phyloP scores from a whole-genome alignment of 92 coral and sea anemone genomes.

The Epizoanthus scotinus region DNA sequence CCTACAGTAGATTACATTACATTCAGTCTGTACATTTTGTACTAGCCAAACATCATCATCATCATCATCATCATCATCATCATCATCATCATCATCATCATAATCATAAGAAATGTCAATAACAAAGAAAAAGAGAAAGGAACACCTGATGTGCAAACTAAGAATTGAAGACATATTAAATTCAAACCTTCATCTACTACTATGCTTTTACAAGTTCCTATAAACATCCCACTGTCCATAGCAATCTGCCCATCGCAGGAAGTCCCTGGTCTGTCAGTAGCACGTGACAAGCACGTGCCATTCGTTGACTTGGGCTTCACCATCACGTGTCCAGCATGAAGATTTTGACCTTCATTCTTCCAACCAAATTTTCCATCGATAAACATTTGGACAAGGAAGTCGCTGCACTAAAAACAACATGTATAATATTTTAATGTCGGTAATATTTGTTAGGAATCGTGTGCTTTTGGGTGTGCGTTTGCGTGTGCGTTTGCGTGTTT shows the following conservation, averaged over 20 bases:
- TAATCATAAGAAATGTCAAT: too few species aligned
- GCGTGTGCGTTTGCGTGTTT: too few species aligned
- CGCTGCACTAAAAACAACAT: constrained; percentile 8
- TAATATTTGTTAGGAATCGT: too few species aligned
- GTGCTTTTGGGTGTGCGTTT: too few species aligned
- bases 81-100: too few species aligned
- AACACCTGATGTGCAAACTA: too few species aligned
- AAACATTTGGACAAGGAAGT: constrained; percentile 34
- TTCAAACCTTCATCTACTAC: constrained; percentile 16
- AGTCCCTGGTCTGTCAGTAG: background rate
- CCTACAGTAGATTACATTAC: background rate
- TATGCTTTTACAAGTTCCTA: constrained; percentile 11
- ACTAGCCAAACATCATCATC: too few species aligned
- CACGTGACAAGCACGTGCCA: background rate
- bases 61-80: too few species aligned
- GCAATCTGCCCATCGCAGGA: constrained; percentile 18
- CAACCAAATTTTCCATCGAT: constrained; percentile 29
- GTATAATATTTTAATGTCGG: too few species aligned
- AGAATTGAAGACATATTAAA: background rate
- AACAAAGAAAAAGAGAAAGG: too few species aligned
- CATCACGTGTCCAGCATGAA: constrained; percentile 27
- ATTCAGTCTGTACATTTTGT: too few species aligned
- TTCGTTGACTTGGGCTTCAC: background rate
- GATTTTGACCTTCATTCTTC: background rate
- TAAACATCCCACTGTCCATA: background rate